Base-by-base conservation (phyloP, 2,113 vertebrate genomes). In the Pangasianodon gigas region DNA sequence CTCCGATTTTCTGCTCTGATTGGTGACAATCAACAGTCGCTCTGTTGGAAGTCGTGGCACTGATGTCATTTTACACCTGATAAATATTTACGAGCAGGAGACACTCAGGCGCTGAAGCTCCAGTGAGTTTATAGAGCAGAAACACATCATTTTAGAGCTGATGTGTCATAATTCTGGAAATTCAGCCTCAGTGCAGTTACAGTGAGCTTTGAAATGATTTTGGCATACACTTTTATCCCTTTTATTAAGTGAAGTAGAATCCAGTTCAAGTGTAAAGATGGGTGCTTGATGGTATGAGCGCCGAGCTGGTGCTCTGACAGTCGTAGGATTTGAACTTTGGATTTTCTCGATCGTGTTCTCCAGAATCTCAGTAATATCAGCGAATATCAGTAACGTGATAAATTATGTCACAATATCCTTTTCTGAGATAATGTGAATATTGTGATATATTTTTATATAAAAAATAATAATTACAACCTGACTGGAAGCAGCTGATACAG, bases 1-100 rank as follows among this genome's bases (percentile, higher is more conserved):
- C 94, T 95, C 90, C 91, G 91, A 96, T 96, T 96, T 96, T 96
- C 96, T 94, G 94, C 95, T 95, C 96, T 96, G 95, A 96, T 96
- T 96, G 95, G 93, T 95, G 84, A 95, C 94, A 96, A 96, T 95
- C 95, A 95, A 94, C 69, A 87, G 88, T 86, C 77, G 44, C 92
- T 95, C 90, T 95, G 92, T 94, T 92, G 89, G 85, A 86, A 93
- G 89, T 87, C 86, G 37, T n/a, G 92, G 89, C 94, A 75, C 24
- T 95, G 94, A 95, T 92, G 89, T 95, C 92, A 93, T 93, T 90
- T 75, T 83, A 81, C 89, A 90, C 86, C 46, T 51, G 84, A 69
- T 88, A 85, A 90, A 83, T 88, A 86, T 91, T 93, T 92, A 91
- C 88, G 81, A 74, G 69, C 90, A 86, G 32, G 41, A 60, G 89